A percentile compares a stretch with the other conserved stretches of the same genome.
phyloP scores from a whole-genome alignment of 2,113 vertebrate species.

The Theristicus caerulescens region DNA sequence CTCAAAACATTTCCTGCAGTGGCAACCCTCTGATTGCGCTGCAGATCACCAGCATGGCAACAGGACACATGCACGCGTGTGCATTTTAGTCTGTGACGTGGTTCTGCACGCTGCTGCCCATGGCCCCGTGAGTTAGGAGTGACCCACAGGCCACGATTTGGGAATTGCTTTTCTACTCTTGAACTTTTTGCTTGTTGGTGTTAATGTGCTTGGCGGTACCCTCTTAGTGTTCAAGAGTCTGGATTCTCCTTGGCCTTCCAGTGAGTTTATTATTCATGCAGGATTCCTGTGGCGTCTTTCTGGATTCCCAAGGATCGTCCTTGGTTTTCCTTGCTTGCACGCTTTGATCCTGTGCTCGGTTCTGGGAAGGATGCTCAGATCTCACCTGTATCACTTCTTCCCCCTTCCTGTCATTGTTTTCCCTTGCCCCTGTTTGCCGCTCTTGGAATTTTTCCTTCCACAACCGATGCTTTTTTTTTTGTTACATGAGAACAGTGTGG shows the following conservation, averaged over 20 bases:
- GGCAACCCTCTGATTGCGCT: not conserved
- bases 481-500: not conserved
- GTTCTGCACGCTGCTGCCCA: not conserved
- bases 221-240: not conserved
- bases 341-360: not conserved
- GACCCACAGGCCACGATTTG: not conserved
- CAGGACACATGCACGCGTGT: fast-evolving
- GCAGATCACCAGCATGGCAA: not conserved
- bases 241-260: not conserved
- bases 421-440: not conserved
- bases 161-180: not conserved
- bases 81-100: not conserved
- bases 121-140: not conserved
- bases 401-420: not conserved
- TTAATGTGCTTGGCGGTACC: fast-evolving
- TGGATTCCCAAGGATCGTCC: not conserved
- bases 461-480: not conserved
- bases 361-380: not conserved
- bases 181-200: not conserved
- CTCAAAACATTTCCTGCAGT: not conserved
- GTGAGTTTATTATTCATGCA: not conserved
- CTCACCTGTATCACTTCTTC: not conserved
- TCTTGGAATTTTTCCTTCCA: not conserved
- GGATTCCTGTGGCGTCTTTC: not conserved
- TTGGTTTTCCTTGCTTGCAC: not conserved